Conservation (phyloP, 2,797 vertebrate genomes). For the Oryzias sinensis region DNA sequence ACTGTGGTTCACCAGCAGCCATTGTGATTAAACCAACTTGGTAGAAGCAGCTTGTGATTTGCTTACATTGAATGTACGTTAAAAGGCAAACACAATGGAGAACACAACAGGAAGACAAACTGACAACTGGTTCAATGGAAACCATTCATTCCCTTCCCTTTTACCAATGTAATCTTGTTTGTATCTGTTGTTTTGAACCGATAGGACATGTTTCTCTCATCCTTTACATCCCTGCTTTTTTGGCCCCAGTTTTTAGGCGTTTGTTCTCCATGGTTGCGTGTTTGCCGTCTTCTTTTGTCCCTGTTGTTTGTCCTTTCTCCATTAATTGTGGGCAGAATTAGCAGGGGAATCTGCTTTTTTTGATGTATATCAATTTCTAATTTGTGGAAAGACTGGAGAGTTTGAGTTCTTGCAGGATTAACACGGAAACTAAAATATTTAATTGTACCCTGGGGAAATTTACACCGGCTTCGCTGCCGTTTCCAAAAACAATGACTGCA, state of each 20-base stretch:
- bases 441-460: conserved; percentile 14
- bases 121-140: too few species aligned
- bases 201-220: too few species aligned
- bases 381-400: conserved; percentile 4
- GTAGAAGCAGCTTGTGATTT: too few species aligned
- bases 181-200: not conserved
- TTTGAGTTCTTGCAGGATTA: conserved; percentile 3
- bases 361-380: conserved; percentile 9
- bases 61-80: too few species aligned
- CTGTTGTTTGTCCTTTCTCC: not conserved
- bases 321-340: conserved; percentile 8
- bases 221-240: too few species aligned
- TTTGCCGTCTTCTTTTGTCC: not conserved
- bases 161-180: too few species aligned
- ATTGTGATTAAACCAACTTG: too few species aligned
- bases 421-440: conserved; percentile 12
- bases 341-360: conserved; percentile 1
- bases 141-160: too few species aligned
- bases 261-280: not conserved
- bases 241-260: not conserved
- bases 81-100: too few species aligned
- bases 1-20: too few species aligned
- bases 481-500: conserved; percentile 18
- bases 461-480: conserved; percentile 4
- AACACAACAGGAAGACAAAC: too few species aligned